phyloP scores from a whole-genome alignment of 1,140 invertebrate genomes.

The Drosophila setifemur region DNA sequence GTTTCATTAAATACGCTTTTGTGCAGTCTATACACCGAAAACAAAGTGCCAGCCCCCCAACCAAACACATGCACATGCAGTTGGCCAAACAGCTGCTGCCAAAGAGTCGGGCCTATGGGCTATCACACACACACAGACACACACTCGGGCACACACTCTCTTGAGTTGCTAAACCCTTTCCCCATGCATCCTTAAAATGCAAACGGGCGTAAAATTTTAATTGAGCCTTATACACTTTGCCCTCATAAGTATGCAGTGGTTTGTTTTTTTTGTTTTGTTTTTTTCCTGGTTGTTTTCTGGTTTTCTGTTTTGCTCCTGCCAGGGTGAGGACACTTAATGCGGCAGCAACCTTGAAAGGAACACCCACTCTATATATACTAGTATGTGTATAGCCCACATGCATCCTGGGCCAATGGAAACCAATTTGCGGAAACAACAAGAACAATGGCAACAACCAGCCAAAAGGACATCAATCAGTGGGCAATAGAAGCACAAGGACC shows the following conservation, averaged over 20 bases:
- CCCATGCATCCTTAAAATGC: conserved; percentile 59
- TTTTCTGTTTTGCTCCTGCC: conserved; percentile 1
- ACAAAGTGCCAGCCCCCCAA: conserved; percentile 21
- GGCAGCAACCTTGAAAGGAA: conserved; percentile 60
- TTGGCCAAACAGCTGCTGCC: conserved; percentile 12
- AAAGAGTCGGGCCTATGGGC: conserved; percentile 21
- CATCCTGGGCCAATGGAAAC: conserved; percentile 25
- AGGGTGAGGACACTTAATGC: conserved; percentile 31
- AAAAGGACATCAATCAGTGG: conserved; percentile 69
- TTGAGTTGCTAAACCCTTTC: conserved; percentile 3
- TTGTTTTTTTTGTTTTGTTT: conserved; percentile 39
- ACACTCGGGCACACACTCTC: not conserved
- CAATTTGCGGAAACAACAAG: conserved; percentile 52
- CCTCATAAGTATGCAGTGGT: conserved; percentile 65
- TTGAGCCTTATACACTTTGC: conserved; percentile 66
- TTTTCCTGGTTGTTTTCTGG: no score
- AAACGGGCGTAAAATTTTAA: conserved; percentile 80
- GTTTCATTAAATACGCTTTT: conserved; percentile 71
- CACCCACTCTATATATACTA: not conserved
- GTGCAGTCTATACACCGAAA: conserved; percentile 33
- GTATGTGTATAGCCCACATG: not conserved
- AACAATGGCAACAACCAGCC: conserved; percentile 37
- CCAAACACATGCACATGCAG: conserved; percentile 6
- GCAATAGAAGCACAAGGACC: conserved; percentile 32
- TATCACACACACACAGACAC: conserved; percentile 9